Percentiles rank a stretch among this genome's conserved stretches.
These are phyloP conservation scores for Palythoa heliodiscus DNA, from an alignment of 92 coral and sea anemone genomes.

Conservation along the genomic window DNA sequence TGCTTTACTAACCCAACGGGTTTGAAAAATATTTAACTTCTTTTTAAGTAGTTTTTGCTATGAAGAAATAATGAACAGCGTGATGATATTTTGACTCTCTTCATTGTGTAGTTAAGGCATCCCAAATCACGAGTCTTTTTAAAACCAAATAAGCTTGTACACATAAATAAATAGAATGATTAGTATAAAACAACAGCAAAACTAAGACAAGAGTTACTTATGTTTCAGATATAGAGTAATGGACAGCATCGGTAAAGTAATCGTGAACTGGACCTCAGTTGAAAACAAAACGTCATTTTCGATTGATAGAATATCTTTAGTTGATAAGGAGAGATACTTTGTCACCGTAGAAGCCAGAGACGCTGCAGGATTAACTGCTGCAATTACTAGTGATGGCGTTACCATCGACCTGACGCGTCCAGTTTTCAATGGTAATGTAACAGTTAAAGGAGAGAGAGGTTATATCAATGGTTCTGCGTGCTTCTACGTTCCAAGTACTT, in stretches of 20 bases:
- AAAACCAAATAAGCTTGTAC: too few species aligned
- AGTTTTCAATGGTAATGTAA: conserved; percentile 79
- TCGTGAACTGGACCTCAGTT: conserved; percentile 77
- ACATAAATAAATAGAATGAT: too few species aligned
- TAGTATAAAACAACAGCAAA: too few species aligned
- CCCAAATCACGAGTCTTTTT: too few species aligned
- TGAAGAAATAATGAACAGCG: too few species aligned
- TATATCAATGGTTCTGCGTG: conserved; percentile 64
- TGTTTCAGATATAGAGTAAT: conserved; percentile 62
- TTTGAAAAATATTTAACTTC: too few species aligned
- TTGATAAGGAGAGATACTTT: conserved; percentile 64
- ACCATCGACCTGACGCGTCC: conserved; percentile 81
- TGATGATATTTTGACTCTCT: too few species aligned
- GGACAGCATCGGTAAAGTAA: conserved; percentile 46
- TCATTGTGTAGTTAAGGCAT: too few species aligned
- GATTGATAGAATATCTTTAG: conserved; percentile 54
- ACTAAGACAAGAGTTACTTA: neutral
- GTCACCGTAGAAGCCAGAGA: conserved; percentile 82
- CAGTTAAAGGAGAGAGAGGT: conserved; percentile 59
- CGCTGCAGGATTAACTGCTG: conserved; percentile 71
- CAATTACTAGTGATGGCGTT: conserved; percentile 75
- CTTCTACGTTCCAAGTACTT: conserved; percentile 69
- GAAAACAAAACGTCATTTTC: conserved; percentile 69
- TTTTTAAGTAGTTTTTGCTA: too few species aligned
- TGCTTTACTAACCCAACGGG: too few species aligned